Evolutionary conservation across 2,888 invertebrate species (phyloP), one percentile per base, ranked within the genome.

Genomic region (Podabrus alpinus): DNA sequence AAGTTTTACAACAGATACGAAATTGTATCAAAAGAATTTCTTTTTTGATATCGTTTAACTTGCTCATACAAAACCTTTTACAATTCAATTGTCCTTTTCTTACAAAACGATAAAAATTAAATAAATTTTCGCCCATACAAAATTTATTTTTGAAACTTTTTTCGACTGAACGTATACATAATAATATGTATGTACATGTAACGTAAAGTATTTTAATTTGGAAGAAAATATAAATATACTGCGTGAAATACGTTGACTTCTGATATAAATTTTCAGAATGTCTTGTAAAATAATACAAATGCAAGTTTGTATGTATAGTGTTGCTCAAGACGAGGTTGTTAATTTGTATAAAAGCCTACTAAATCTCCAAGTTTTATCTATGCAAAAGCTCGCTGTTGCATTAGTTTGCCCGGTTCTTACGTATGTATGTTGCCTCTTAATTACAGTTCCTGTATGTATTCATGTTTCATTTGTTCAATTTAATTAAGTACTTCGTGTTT

Each of bases 271-370:
- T 74, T 68, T 17, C 24, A 29, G 19, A 25, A 67, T 60, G 74
- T 71, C 68, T 71, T 45, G 29, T 62, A 59, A 74, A 71, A 74
- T 59, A 71, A 71, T 71, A 67, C 74, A 68, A 74, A 64, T 60
- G 74, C 62, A 74, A 68, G 68, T 74, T 71, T 71, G 66, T 64
- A 64, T 74, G 67, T 74, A 59, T 13, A 68, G 60, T 19, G 60
- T 61, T 17, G 19, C 59, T 66, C 21, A 74, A 74, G 71, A 75
- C 69, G 64, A 61, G 60, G 62, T 25, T 75, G 75, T 72, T 75
- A 75, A 75, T 75, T 75, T 75, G 68, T 75, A 75, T 75, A 75
- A 75, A 75, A 75, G 75, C 71, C 68, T 72, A 71, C 75, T 75
- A 75, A 75, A 75, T 75, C 75, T 75, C 69, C n/a, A 64, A 75